A percentile compares a stretch with the other conserved stretches of the same genome.
Conservation (phyloP, 1,140 invertebrate genomes). For the Augochlora pura region DNA sequence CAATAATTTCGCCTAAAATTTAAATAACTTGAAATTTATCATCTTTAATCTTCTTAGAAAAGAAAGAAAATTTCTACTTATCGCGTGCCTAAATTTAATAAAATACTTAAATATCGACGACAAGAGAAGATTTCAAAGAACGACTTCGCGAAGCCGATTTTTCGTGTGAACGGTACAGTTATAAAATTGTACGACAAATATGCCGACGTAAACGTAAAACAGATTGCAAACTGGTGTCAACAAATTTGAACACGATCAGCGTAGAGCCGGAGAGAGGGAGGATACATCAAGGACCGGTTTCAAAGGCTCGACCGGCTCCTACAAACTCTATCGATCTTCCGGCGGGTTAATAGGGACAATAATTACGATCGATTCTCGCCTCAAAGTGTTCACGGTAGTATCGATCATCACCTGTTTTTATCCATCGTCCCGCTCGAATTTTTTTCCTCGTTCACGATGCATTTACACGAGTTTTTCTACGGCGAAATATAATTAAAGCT, state of each 20-base stretch:
- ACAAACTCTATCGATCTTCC: conserved; percentile 48
- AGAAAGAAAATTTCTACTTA: no score
- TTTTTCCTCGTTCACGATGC: background rate
- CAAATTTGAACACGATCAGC: background rate
- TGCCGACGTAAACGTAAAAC: background rate
- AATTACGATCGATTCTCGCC: conserved; percentile 60
- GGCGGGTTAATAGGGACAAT: conserved; percentile 57
- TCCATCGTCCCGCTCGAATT: conserved; percentile 21
- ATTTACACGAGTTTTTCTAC: conserved; percentile 47
- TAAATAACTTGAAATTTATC: no score
- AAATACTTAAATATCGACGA: no score
- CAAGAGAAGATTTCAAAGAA: no score
- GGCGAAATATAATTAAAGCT: conserved; percentile 51
- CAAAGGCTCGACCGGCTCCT: background rate
- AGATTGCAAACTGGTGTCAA: conserved; percentile 5
- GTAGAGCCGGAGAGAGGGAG: background rate
- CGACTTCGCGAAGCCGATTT: no score
- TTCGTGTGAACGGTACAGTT: no score
- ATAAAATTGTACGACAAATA: background rate
- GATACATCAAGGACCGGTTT: conserved; percentile 17
- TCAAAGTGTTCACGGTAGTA: conserved; percentile 54
- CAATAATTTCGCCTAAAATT: no score
- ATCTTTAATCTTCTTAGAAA: no score
- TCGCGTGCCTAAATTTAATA: no score
- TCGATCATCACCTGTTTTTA: conserved; percentile 58